Conservation (phyloP, 2,888 invertebrate genomes). For the Nudaria mundana region DNA sequence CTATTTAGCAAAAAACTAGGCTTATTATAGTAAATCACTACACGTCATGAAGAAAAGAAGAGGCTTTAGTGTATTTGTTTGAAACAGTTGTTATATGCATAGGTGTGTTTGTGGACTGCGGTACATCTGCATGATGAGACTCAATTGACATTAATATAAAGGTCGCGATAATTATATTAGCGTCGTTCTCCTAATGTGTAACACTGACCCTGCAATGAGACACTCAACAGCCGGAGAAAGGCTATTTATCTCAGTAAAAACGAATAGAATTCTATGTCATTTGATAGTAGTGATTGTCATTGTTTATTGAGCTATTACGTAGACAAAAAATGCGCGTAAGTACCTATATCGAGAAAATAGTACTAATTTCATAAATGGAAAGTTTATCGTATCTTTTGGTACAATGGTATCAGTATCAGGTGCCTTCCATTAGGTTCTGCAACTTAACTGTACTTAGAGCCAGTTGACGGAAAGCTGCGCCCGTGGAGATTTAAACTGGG, state of each 20-base stretch:
- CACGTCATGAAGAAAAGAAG: too few species aligned
- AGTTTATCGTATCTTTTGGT: constrained; percentile 26
- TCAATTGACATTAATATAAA: constrained; percentile 71
- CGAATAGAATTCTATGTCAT: constrained; percentile 10
- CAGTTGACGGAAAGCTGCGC: constrained; percentile 46
- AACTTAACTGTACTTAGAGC: constrained; percentile 40
- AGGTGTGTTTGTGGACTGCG: too few species aligned
- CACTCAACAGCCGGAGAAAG: constrained; percentile 27
- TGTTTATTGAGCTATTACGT: constrained; percentile 11
- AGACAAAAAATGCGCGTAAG: constrained; percentile 15
- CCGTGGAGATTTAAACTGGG: constrained; percentile 55
- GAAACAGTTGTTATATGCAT: too few species aligned
- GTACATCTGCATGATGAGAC: constrained; percentile 19
- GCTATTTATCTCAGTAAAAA: constrained; percentile 18
- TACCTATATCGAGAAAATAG: constrained; percentile 20
- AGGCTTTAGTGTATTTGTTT: too few species aligned
- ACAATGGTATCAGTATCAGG: constrained; percentile 23
- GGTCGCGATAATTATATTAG: constrained; percentile 70
- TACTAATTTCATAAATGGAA: constrained; percentile 25
- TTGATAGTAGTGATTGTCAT: constrained; percentile 24
- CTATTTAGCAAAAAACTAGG: too few species aligned
- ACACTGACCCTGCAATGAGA: constrained; percentile 34
- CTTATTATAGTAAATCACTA: too few species aligned
- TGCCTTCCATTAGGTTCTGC: constrained; percentile 27
- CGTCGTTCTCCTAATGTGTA: constrained; percentile 50